These are phyloP conservation scores for Xanthia icteritia DNA, from an alignment of 2,888 invertebrate species.

Conservation along the genomic window DNA sequence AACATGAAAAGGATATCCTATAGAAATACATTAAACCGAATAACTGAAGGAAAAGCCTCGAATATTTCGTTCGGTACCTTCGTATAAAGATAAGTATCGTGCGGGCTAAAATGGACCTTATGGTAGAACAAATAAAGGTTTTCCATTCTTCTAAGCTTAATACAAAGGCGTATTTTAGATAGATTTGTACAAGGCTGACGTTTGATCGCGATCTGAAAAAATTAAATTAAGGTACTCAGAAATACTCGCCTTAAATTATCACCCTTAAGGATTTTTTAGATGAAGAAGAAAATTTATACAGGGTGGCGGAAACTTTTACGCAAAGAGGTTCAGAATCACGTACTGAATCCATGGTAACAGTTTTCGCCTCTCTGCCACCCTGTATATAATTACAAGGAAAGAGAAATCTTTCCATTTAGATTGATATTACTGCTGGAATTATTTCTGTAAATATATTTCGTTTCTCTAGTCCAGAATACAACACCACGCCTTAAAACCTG, in stretches of 20 bases:
- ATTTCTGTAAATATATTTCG: too few relatives aligned
- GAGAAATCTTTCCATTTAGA: background rate
- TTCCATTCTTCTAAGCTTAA: constrained; percentile 9
- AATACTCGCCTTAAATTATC: constrained; percentile 40
- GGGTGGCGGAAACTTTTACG: too few relatives aligned
- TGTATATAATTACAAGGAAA: background rate
- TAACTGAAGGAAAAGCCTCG: constrained; percentile 29
- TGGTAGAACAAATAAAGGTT: background rate
- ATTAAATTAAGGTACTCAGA: constrained; percentile 31
- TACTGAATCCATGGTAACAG: too few relatives aligned
- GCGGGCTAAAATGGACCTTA: constrained; percentile 30
- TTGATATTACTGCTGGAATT: background rate
- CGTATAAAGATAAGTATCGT: constrained; percentile 8
- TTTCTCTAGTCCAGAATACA: too few relatives aligned
- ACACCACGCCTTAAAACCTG: too few relatives aligned
- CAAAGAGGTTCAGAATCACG: too few relatives aligned
- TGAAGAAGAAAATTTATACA: constrained; percentile 16
- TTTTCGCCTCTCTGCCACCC: too few relatives aligned
- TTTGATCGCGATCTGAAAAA: constrained; percentile 55
- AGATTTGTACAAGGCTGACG: constrained; percentile 48
- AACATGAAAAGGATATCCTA: constrained; percentile 24
- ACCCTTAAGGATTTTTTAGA: constrained; percentile 13
- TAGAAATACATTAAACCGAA: constrained; percentile 21
- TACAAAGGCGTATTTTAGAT: constrained; percentile 52
- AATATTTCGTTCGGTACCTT: constrained; percentile 23